phyloP scores from a whole-genome alignment of 2,113 vertebrate species.

The Columba livia region DNA sequence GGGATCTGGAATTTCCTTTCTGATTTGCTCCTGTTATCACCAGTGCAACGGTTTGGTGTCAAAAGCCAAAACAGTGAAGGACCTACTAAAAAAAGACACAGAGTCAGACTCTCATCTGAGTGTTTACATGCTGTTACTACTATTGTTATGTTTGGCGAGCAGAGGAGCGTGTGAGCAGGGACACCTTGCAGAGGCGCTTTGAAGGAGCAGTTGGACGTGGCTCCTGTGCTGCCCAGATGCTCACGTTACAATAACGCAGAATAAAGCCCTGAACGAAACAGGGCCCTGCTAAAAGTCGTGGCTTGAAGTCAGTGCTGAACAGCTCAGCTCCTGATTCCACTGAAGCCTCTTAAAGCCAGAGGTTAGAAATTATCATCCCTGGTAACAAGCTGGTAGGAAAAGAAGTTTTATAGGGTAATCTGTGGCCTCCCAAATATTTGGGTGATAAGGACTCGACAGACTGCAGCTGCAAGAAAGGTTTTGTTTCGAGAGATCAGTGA shows the following conservation, averaged over 20 bases:
- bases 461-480: neutral
- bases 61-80: neutral
- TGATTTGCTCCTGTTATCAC: neutral
- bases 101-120: neutral
- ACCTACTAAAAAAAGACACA: neutral
- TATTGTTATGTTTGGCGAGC: neutral
- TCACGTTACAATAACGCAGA: neutral
- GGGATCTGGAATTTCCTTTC: neutral
- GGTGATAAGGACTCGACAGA: neutral
- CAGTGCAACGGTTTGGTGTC: neutral
- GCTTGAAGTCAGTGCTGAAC: neutral
- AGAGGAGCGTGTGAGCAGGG: neutral
- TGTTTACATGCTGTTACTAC: neutral
- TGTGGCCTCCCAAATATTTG: neutral
- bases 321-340: neutral
- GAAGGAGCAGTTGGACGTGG: neutral
- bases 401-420: neutral
- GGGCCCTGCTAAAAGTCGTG: neutral
- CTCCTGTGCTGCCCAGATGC: neutral
- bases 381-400: neutral
- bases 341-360: neutral
- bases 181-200: neutral
- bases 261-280: neutral
- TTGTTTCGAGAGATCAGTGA: neutral
- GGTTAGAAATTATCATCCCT: neutral